A percentile compares a stretch with the other conserved stretches of the same genome.
phyloP scores from a whole-genome alignment of 1,140 invertebrate species.

The Spodoptera litura region DNA sequence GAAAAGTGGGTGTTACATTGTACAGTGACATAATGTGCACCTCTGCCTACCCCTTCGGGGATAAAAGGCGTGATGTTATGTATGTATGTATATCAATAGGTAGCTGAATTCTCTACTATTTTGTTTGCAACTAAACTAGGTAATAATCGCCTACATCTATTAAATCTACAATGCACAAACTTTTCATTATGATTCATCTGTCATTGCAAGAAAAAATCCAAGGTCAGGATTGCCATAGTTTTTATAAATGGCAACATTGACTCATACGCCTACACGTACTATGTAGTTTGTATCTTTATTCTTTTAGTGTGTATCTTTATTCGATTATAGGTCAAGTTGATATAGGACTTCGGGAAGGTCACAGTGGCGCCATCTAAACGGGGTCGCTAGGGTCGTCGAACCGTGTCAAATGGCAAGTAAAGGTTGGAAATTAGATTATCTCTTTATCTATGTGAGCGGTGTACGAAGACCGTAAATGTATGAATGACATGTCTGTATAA shows the following conservation, averaged over 20 bases:
- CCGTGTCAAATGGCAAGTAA: slow-evolving; percentile 41
- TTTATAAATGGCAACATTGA: slow-evolving; percentile 2
- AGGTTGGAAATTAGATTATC: slow-evolving; percentile 41
- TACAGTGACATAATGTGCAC: no score
- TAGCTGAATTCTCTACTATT: no score
- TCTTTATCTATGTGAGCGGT: background rate
- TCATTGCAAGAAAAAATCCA: background rate
- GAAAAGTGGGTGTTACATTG: no score
- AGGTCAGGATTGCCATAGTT: background rate
- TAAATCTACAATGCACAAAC: no score
- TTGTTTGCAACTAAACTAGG: no score
- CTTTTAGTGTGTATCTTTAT: no score
- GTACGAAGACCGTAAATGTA: background rate
- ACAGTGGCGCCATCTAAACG: slow-evolving; percentile 50
- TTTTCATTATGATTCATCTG: no score
- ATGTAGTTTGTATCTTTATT: no score
- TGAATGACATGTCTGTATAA: background rate
- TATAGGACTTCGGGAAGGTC: slow-evolving; percentile 48
- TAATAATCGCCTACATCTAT: no score
- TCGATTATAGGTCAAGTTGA: slow-evolving; percentile 41
- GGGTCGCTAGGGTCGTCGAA: slow-evolving; percentile 32
- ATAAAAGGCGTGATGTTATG: no score
- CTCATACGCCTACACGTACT: background rate
- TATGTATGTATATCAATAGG: no score
- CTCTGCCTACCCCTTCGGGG: no score